Evolutionary conservation across 2,797 vertebrate species (phyloP).

Genomic region (Parambassis ranga): DNA sequence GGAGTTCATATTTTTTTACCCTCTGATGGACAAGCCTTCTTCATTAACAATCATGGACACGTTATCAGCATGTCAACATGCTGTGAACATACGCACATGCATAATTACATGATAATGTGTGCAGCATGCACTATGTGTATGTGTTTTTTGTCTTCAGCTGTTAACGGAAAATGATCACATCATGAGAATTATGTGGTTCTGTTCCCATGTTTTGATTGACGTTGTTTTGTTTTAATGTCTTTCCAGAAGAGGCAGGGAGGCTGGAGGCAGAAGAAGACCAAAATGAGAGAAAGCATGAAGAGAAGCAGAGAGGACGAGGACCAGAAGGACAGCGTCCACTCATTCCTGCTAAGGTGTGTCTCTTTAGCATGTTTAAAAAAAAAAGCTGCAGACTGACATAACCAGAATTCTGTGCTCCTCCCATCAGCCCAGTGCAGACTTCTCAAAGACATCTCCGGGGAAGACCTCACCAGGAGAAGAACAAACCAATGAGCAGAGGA

Average conservation of each 20-base stretch:
- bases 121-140: too few relatives aligned
- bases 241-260: constrained; percentile 69
- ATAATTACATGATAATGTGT: too few relatives aligned
- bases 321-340: constrained; percentile 68
- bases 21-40: background rate
- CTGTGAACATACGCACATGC: background rate
- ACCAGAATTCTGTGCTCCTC: background rate
- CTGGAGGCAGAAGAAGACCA: constrained; percentile 57
- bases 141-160: too few relatives aligned
- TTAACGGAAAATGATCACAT: too few relatives aligned
- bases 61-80: background rate
- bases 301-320: constrained; percentile 58
- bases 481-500: constrained; percentile 43
- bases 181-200: too few relatives aligned
- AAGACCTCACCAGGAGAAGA: constrained; percentile 42
- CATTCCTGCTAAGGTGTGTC: constrained; percentile 64
- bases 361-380: background rate
- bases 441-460: constrained; percentile 48
- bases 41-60: background rate
- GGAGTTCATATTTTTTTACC: background rate
- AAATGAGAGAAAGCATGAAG: constrained; percentile 48
- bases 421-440: constrained; percentile 65
- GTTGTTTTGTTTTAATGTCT: constrained; percentile 21
- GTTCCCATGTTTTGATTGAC: background rate
- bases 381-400: background rate